Percentiles rank a stretch among this genome's conserved stretches.
phyloP scores from a whole-genome alignment of 1,140 invertebrate genomes.

The Ips nitidus region DNA sequence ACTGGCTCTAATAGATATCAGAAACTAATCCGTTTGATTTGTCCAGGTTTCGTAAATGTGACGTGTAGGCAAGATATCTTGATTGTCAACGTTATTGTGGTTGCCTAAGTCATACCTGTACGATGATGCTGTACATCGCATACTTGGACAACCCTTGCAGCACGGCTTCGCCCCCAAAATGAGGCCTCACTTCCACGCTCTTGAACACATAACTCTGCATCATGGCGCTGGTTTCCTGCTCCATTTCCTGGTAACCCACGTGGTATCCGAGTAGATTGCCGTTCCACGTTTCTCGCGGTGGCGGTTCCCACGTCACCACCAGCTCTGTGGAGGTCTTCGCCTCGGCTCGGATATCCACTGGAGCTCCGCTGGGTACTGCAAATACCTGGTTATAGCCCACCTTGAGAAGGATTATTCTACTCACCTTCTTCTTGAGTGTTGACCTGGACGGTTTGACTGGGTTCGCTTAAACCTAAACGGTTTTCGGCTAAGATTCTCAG shows the following conservation, averaged over 20 bases:
- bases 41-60: too few species aligned
- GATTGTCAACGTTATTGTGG: too few species aligned
- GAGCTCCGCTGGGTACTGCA: slow-evolving; percentile 83
- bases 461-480: slow-evolving; percentile 80
- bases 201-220: slow-evolving; percentile 66
- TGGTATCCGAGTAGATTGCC: slow-evolving; percentile 94
- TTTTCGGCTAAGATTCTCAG: slow-evolving; percentile 88
- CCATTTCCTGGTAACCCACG: slow-evolving; percentile 78
- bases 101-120: slow-evolving; percentile 60
- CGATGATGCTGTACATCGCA: slow-evolving; percentile 84
- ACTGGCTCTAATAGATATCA: too few species aligned
- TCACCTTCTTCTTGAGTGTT: slow-evolving; percentile 78
- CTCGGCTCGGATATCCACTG: slow-evolving; percentile 80
- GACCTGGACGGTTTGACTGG: slow-evolving; percentile 79
- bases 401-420: background rate
- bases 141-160: slow-evolving; percentile 77
- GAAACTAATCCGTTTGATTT: too few species aligned
- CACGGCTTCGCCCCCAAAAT: slow-evolving; percentile 66
- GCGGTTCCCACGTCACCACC: slow-evolving; percentile 86
- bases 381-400: slow-evolving; percentile 8
- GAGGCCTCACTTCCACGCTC: slow-evolving; percentile 67
- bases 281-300: slow-evolving; percentile 84
- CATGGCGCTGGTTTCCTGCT: slow-evolving; percentile 50
- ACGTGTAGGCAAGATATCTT: too few species aligned
- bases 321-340: slow-evolving; percentile 88